A percentile compares a stretch with the other conserved stretches of the same genome.
Evolutionary conservation across 2,113 vertebrate species (phyloP).

Genomic region (Colossoma macropomum): DNA sequence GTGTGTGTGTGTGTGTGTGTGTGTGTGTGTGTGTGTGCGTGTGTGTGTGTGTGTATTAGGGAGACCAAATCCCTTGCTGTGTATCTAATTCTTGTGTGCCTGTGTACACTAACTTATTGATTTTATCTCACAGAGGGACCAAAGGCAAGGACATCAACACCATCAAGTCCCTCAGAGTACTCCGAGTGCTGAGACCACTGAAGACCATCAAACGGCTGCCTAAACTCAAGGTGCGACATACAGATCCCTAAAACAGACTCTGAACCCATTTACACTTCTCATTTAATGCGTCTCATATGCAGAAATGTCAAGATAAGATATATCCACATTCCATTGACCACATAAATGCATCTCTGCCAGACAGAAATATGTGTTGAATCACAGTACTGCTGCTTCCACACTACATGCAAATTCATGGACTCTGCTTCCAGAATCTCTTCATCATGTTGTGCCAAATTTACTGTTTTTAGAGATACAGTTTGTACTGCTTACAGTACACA

Average conservation of each 20-base stretch:
- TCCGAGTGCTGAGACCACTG: conserved; percentile 90
- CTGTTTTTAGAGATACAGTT: no score
- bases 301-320: background rate
- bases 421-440: no score
- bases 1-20: background rate
- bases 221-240: conserved; percentile 88
- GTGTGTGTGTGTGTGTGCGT: conserved; percentile 2
- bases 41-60: background rate
- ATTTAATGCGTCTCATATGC: background rate
- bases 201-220: conserved; percentile 98
- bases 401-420: no score
- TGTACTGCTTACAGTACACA: no score
- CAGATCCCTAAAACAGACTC: background rate
- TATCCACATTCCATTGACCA: background rate
- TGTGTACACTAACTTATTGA: conserved; percentile 59
- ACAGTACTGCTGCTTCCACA: no score
- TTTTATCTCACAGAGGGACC: conserved; percentile 85
- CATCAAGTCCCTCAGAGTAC: conserved; percentile 95
- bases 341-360: no score
- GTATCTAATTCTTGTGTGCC: background rate
- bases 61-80: background rate
- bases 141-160: conserved; percentile 99
- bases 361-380: background rate
- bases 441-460: no score
- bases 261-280: background rate